phyloP scores from a whole-genome alignment of 2,888 invertebrate genomes.

The Zootermopsis nevadensis region DNA sequence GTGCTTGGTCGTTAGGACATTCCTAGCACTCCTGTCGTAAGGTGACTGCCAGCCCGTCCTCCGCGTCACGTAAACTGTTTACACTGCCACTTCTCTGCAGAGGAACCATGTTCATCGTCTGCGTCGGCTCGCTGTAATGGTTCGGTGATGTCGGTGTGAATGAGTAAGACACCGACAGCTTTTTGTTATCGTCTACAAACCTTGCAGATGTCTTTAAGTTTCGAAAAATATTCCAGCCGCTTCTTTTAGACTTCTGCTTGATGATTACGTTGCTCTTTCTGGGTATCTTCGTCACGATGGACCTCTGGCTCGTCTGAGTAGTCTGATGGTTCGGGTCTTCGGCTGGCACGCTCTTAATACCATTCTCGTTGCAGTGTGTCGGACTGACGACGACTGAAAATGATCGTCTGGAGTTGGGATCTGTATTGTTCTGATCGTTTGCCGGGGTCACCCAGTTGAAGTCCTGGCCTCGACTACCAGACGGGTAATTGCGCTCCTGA shows the following conservation, averaged over 20 bases:
- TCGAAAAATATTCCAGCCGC: background rate
- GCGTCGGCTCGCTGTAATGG: background rate
- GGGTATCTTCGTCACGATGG: background rate
- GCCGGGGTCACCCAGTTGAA: background rate
- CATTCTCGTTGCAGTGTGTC: background rate
- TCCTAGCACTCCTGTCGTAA: constrained; percentile 50
- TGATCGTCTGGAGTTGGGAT: background rate
- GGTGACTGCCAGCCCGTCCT: constrained; percentile 48
- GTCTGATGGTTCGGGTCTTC: background rate
- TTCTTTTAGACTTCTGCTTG: background rate
- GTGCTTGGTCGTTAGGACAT: background rate
- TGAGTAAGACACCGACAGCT: background rate
- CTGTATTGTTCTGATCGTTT: background rate
- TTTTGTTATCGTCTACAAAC: background rate
- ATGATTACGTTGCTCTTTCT: background rate
- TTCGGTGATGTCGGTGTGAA: background rate
- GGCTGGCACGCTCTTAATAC: background rate
- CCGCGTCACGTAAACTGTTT: constrained; percentile 46
- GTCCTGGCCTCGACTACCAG: background rate
- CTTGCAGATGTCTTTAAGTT: background rate
- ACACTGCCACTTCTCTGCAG: constrained; percentile 1
- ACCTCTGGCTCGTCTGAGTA: background rate
- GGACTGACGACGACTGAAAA: background rate
- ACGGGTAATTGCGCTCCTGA: background rate
- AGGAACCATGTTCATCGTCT: constrained; percentile 17